Conservation (phyloP, 2,113 vertebrate species). For the Anthoscopus minutus region DNA sequence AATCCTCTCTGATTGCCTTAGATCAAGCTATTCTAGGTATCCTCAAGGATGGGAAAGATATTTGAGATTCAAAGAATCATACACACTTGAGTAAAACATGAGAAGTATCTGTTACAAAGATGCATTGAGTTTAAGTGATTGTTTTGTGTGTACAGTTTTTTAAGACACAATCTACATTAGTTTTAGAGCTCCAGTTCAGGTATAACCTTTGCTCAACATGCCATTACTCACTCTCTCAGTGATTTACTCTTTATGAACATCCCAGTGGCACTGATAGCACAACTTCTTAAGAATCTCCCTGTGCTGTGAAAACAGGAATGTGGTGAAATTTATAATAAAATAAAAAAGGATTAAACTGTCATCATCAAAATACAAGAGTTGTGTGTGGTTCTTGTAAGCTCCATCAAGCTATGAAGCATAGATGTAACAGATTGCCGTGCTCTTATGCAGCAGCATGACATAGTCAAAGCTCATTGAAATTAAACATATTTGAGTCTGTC, state of each 20-base stretch:
- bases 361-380: not conserved
- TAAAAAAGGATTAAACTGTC: not conserved
- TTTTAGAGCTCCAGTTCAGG: not conserved
- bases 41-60: not conserved
- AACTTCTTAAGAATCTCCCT: not conserved
- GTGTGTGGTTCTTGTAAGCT: not conserved
- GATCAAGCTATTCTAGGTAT: not conserved
- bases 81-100: not conserved
- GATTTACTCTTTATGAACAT: not conserved
- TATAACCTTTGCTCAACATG: not conserved
- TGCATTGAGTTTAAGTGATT: not conserved
- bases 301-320: not conserved
- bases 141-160: not conserved
- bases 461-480: not conserved
- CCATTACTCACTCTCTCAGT: not conserved
- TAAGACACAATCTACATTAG: not conserved
- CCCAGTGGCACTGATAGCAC: not conserved
- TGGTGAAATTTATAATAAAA: not conserved
- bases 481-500: not conserved
- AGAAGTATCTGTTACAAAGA: not conserved
- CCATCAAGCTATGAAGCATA: not conserved
- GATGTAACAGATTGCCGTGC: not conserved
- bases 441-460: not conserved
- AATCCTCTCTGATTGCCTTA: not conserved
- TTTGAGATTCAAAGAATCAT: not conserved